A percentile compares a stretch with the other conserved stretches of the same genome.
phyloP scores from a whole-genome alignment of 1,140 invertebrate genomes.

The Neodiprion virginianus region DNA sequence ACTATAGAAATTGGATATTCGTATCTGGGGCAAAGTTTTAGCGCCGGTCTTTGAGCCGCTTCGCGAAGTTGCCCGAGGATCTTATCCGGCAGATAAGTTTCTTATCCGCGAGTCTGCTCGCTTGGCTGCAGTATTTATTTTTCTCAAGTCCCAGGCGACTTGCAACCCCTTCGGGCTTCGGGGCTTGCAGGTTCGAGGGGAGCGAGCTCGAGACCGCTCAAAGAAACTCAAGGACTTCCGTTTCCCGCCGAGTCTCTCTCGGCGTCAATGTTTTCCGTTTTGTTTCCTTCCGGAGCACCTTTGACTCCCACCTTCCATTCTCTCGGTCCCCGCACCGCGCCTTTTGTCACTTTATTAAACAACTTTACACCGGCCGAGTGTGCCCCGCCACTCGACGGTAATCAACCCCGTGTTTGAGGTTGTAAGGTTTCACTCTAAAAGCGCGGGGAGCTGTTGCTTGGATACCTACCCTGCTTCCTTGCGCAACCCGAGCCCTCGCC shows the following conservation, averaged over 20 bases:
- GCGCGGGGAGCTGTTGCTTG: constrained; percentile 12
- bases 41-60: too few relatives aligned
- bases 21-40: too few relatives aligned
- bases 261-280: constrained; percentile 1
- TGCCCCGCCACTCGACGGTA: constrained; percentile 1
- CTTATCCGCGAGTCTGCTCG: too few relatives aligned
- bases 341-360: constrained; percentile 7
- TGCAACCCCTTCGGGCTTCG: too few relatives aligned
- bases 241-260: not conserved
- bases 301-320: constrained; percentile 4
- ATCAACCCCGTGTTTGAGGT: constrained; percentile 10
- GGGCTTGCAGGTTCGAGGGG: too few relatives aligned
- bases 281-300: not conserved
- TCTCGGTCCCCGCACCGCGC: not conserved
- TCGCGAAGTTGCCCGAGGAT: too few relatives aligned
- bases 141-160: too few relatives aligned
- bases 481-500: not conserved
- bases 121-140: too few relatives aligned
- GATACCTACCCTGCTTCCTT: not conserved
- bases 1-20: too few relatives aligned
- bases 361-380: not conserved
- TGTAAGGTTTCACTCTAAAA: constrained; percentile 18
- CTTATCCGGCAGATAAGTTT: too few relatives aligned
- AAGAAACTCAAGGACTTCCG: not conserved
- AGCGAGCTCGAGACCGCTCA: too few relatives aligned